These are phyloP conservation scores for Sciaenops ocellatus DNA, from an alignment of 2,797 vertebrate genomes.

Conservation along the genomic window DNA sequence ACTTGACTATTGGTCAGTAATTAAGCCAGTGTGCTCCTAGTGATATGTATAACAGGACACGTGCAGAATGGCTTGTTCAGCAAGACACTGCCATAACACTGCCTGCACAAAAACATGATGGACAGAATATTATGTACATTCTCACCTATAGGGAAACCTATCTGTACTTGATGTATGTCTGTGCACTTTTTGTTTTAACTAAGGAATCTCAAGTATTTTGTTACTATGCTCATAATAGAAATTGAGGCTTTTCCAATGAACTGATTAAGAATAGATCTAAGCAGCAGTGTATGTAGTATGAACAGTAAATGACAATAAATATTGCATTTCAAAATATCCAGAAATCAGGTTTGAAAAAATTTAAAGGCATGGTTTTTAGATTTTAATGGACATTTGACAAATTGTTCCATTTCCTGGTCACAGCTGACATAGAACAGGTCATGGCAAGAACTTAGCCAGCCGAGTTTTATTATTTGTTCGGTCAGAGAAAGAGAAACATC, in stretches of 20 bases:
- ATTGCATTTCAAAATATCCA: not conserved
- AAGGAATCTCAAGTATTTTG: not conserved
- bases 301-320: not conserved
- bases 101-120: slow-evolving; percentile 9
- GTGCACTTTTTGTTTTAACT: not conserved
- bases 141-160: not conserved
- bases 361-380: not conserved
- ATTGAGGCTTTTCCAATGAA: not conserved
- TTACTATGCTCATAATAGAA: not conserved
- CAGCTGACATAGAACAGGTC: slow-evolving; percentile 17
- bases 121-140: slow-evolving; percentile 13
- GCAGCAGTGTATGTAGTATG: not conserved
- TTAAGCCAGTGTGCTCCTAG: slow-evolving; percentile 74
- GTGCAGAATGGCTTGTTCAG: slow-evolving; percentile 54
- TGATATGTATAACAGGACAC: slow-evolving; percentile 57
- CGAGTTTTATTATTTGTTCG: slow-evolving; percentile 21
- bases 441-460: not conserved
- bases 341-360: not conserved
- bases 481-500: slow-evolving; percentile 32
- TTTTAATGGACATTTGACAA: not conserved
- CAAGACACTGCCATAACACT: slow-evolving; percentile 23
- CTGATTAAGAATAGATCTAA: not conserved
- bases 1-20: slow-evolving; percentile 64
- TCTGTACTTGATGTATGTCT: not conserved
- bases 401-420: not conserved